Evolutionary conservation across 1,140 invertebrate species (phyloP), one percentile per base, ranked within the genome.

Genomic region (Caenorhabditis briggsae): DNA sequence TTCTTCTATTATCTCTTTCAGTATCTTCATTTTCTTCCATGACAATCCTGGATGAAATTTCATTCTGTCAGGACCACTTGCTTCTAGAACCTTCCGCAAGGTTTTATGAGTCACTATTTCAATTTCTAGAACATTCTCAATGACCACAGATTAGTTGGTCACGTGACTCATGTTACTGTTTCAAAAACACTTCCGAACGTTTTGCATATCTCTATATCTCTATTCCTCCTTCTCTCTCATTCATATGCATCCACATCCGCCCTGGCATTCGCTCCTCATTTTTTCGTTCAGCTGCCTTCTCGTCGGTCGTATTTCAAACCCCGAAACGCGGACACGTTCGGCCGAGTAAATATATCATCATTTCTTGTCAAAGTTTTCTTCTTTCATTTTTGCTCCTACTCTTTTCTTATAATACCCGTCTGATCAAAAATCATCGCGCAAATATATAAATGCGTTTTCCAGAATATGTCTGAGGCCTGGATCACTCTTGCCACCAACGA

Each of bases 401-500:
- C 7, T 46, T 70, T 70, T 23, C 14, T n/a, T 33, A 33, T 33
- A 33, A 1, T 2, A 3, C 33, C 33, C 3, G 33, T 33, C 20
- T n/a, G 25, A 50, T 50, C 33, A 78, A 78, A 50, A 33, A 33
- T 7, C 70, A 25, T 46, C 25, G 18, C n/a, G 20, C 46, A 43
- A 50, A 50, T 50, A 78, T 6, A 58, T n/a, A 20, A n/a, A n/a
- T 1, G 5, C 11, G 2, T 20, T 25, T 25, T 20, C n/a, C 25
- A 50, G 50, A 9, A 20, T 18, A 90, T 90, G 89, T 61, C 88
- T 9, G 85, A 93, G 90, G 94, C 96, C 92, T 98, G 96, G 96
- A 96, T 98, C 89, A 98, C 97, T 85, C 93, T 98, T 89, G 96
- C 96, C 56, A 98, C 97, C 85, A 97, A 97, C 94, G 97, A 98